A percentile compares a stretch with the other conserved stretches of the same genome.
Evolutionary conservation across 2,797 vertebrate species (phyloP).

Genomic region (Thalassophryne amazonica): DNA sequence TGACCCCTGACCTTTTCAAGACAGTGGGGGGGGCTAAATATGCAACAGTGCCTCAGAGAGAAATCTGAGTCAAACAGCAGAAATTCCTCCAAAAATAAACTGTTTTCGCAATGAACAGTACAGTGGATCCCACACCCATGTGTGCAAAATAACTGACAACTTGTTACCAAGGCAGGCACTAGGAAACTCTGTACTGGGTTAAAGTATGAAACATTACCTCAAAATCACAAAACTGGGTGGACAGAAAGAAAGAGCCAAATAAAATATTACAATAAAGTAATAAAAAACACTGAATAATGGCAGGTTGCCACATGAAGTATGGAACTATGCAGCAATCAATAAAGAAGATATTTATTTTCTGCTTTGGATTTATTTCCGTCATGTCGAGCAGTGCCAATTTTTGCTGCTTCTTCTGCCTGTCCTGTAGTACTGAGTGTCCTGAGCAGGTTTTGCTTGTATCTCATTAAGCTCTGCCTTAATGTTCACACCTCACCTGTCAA

Average conservation of each 20-base stretch:
- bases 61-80: slow-evolving; percentile 27
- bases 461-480: slow-evolving; percentile 31
- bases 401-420: slow-evolving; percentile 18
- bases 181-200: too few species aligned
- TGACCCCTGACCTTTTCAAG: slow-evolving; percentile 41
- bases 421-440: slow-evolving; percentile 52
- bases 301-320: slow-evolving; percentile 33
- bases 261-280: too few species aligned
- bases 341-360: slow-evolving; percentile 31
- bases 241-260: slow-evolving; percentile 13
- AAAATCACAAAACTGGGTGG: background rate
- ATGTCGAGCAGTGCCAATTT: slow-evolving; percentile 23
- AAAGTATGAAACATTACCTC: too few species aligned
- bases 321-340: slow-evolving; percentile 33
- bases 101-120: slow-evolving; percentile 21
- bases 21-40: slow-evolving; percentile 26
- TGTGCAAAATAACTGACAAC: slow-evolving; percentile 27
- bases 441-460: slow-evolving; percentile 50
- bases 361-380: slow-evolving; percentile 36
- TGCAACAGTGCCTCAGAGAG: slow-evolving; percentile 30
- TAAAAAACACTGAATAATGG: slow-evolving; percentile 33
- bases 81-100: slow-evolving; percentile 26
- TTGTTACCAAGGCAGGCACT: slow-evolving; percentile 4
- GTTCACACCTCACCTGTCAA: slow-evolving; percentile 27
- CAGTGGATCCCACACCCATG: slow-evolving; percentile 22